Base-by-base conservation (phyloP, 2,113 vertebrate genomes). In the Pseudopodoces humilis region DNA sequence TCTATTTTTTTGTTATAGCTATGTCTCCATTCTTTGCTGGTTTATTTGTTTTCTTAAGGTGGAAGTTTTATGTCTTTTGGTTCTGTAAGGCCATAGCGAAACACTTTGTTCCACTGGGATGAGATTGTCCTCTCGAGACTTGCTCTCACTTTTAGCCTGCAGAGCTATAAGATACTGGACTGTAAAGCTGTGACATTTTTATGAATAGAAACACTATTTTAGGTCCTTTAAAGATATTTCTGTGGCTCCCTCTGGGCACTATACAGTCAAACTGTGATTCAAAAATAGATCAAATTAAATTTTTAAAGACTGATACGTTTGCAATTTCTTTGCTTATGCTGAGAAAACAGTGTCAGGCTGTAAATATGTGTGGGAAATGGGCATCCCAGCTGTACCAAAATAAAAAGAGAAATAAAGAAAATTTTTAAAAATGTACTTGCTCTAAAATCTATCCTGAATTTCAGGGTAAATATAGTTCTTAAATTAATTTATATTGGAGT, bases 121-220 rank as follows among this genome's bases (percentile, higher is more conserved):
- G 62, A 82, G 41, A 81, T 17, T 86, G 41, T 44, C 19, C 74
- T 47, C 47, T 43, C 1, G 41, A 89, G 63, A 91, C 27, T 58
- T 64, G 43, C 41, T 75, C 22, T 80, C 33, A 67, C 20, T 82
- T 88, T 69, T 83, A 92, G n/a, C 64, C 70, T 81, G n/a, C 22
- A 87, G 67, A 77, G 17, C 21, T 83, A 24, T 69, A 83, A 92
- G 64, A 94, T 81, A 91, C 46, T 60, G 83, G 41, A 72, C 63
- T 90, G 79, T 83, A 95, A 96, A 83, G 6, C 22, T 56, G 43
- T 92, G 78, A 80, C 68, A 89, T 72, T 93, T 91, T 95, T 95
- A 95, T 91, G 52, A 96, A 87, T 75, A 96, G 50, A 88, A 96
- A 80, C 88, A 77, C 37, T 95, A 93, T 94, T 96, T 96, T 94